Base-by-base conservation (phyloP, 1,140 invertebrate species). In the Ceratoteleas bidentatus region DNA sequence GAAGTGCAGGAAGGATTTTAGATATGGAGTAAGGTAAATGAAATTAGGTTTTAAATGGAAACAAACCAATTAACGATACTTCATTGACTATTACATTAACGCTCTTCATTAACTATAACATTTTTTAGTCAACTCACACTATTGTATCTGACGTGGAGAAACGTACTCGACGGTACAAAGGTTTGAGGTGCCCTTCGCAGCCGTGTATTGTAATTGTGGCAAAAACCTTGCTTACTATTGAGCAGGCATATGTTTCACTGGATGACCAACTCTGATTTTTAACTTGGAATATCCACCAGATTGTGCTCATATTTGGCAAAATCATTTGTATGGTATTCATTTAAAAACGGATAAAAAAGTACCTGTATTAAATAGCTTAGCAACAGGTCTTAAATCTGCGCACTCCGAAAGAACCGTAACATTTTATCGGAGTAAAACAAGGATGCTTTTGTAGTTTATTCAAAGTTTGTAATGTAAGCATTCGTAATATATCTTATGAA, bases 261-360 rank as follows among this genome's bases (percentile, higher is more conserved):
- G 47, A 69, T n/a, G 34, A 60, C 32, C 14, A 50, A 14, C n/a
- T 69, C 0, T 69, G 0, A 33, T 52, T 7, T 33, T 69, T 3
- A 50, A 60, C 40, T 38, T 69, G 7, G 10, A 58, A 32, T 69
- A 69, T 40, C 66, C 56, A 8, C 45, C 54, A 8, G 66, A 69
- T 15, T 50, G 66, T 34, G 32, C 49, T n/a, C 66, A 69, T 32
- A 40, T 69, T 15, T 69, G 66, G 66, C 24, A 66, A 36, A 36
- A 56, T 32, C 8, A 33, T 0, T 0, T 66, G 3, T 66, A 45
- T 16, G 13, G 34, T 34, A 66, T 66, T 32, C 10, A 66, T 6
- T 34, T 56, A 13, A 43, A 56, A 45, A 6, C 8, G 6, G 47
- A 52, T 11, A 52, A 52, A 38, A 64, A 64, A n/a, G 8, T 64